These are phyloP conservation scores for Selenia dentaria DNA, from an alignment of 2,888 invertebrate genomes.

Conservation along the genomic window DNA sequence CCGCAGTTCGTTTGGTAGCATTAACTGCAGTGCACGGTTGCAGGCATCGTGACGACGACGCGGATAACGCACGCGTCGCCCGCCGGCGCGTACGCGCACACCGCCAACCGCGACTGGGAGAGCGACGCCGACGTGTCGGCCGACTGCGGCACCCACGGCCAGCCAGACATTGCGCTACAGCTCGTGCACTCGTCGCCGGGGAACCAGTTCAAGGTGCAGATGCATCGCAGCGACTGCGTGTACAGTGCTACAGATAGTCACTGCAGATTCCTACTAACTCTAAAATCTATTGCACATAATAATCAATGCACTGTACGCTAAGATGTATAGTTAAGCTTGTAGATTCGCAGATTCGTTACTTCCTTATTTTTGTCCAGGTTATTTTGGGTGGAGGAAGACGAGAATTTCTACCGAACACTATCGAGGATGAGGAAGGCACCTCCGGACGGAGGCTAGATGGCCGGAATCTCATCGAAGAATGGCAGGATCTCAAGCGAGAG, in stretches of 20 bases:
- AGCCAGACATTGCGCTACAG: constrained; percentile 89
- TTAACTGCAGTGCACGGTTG: no score
- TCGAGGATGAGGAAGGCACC: constrained; percentile 78
- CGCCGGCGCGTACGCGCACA: constrained; percentile 87
- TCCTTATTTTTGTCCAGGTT: constrained; percentile 74
- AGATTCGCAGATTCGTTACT: no score
- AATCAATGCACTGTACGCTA: no score
- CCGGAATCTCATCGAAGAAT: constrained; percentile 87
- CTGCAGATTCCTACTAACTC: no score
- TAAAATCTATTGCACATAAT: no score
- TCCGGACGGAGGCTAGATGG: constrained; percentile 82
- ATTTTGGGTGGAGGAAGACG: constrained; percentile 90
- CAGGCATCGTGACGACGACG: constrained; percentile 90
- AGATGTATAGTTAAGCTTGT: no score
- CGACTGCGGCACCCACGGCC: constrained; percentile 36
- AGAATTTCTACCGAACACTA: constrained; percentile 84
- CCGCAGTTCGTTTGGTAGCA: no score
- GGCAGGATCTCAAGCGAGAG: constrained; percentile 79
- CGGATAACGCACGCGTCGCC: constrained; percentile 92
- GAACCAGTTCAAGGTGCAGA: constrained; percentile 86
- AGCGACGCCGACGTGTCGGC: constrained; percentile 82
- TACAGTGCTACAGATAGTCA: no score
- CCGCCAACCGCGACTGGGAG: constrained; percentile 90
- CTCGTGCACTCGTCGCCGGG: constrained; percentile 87
- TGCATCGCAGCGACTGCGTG: no score